Percentiles rank a stretch among this genome's conserved stretches.
phyloP scores from a whole-genome alignment of 23 tunicate genomes.

The Trididemnum clinides region DNA sequence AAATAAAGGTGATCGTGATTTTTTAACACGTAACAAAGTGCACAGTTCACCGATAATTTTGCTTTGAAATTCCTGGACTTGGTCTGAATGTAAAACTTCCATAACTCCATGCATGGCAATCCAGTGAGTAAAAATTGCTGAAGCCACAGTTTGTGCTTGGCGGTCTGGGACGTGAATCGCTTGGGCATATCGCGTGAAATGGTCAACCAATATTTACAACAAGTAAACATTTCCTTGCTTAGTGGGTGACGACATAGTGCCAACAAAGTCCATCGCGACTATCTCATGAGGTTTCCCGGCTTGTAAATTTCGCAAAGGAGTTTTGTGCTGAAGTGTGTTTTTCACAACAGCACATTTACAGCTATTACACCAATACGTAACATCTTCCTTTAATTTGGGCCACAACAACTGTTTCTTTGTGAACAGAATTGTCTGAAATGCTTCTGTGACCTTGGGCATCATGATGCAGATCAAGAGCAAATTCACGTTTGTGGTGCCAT shows the following conservation, averaged over 20 bases:
- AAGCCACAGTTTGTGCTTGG: background rate
- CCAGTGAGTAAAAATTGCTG: background rate
- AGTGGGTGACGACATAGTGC: background rate
- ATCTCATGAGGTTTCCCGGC: conserved; percentile 1
- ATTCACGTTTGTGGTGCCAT: too few species aligned
- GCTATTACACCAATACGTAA: background rate
- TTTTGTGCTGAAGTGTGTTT: background rate
- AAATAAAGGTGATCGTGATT: background rate
- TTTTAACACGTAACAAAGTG: background rate
- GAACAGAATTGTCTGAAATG: too few species aligned
- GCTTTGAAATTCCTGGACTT: background rate
- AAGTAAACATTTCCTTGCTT: background rate
- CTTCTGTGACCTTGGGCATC: too few species aligned
- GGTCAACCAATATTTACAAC: background rate
- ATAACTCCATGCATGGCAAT: background rate
- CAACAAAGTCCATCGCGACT: conserved; percentile 3
- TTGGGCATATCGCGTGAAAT: background rate
- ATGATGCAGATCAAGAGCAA: too few species aligned
- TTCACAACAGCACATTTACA: background rate
- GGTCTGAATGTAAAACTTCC: conserved; percentile 2
- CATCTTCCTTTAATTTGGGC: background rate
- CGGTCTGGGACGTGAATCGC: background rate
- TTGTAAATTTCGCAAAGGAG: background rate
- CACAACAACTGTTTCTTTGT: conserved; percentile 17
- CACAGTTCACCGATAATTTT: background rate